Conservation (phyloP, 2,797 vertebrate species). For the Hirundo rustica region DNA sequence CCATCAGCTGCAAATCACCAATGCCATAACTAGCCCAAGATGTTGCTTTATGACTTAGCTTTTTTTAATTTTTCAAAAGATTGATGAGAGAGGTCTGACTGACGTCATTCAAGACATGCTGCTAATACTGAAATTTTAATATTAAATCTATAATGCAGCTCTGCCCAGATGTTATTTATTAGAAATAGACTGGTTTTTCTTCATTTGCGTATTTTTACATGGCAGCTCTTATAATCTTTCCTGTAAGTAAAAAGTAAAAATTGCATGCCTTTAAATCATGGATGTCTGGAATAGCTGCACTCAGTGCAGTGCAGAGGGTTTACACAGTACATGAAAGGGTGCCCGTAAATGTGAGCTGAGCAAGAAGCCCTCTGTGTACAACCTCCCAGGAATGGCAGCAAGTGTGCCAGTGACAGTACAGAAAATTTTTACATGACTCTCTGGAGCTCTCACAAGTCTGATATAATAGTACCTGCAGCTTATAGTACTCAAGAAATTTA, state of each 20-base stretch:
- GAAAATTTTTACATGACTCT: background rate
- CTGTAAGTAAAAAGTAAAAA: background rate
- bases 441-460: background rate
- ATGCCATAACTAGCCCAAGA: background rate
- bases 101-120: background rate
- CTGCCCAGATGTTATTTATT: background rate
- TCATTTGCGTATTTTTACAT: background rate
- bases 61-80: background rate
- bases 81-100: background rate
- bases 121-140: slow-evolving; percentile 12
- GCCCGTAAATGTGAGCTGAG: background rate
- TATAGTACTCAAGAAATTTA: background rate
- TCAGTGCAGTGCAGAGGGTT: background rate
- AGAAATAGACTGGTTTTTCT: background rate
- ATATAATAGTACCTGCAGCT: background rate
- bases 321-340: background rate
- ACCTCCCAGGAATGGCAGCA: background rate
- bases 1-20: background rate
- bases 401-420: background rate
- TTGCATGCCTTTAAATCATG: background rate
- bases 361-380: background rate
- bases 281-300: background rate
- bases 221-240: background rate
- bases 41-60: slow-evolving; percentile 3
- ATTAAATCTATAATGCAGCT: background rate